phyloP scores from a whole-genome alignment of 2,113 vertebrate species.

The Serilophus lunatus region DNA sequence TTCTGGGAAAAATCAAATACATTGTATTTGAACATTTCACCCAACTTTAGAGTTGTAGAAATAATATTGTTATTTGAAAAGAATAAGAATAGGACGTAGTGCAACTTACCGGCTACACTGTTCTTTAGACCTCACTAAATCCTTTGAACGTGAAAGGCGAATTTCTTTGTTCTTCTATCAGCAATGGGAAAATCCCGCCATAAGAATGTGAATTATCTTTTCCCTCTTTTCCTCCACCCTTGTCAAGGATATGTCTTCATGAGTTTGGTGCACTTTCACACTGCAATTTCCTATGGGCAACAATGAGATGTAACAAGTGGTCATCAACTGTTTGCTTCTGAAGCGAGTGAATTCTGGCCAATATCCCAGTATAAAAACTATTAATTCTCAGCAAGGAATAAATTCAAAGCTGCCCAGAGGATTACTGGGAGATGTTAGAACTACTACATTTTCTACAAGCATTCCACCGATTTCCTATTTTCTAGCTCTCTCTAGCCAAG shows the following conservation, averaged over 20 bases:
- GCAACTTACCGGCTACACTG: background rate
- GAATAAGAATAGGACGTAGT: background rate
- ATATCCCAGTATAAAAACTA: background rate
- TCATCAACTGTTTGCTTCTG: background rate
- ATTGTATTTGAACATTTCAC: background rate
- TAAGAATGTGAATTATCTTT: background rate
- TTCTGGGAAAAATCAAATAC: background rate
- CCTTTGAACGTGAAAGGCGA: background rate
- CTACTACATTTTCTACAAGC: background rate
- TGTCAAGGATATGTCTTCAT: background rate
- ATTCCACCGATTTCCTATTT: background rate
- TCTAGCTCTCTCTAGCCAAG: background rate
- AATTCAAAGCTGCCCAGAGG: background rate
- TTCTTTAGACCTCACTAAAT: background rate
- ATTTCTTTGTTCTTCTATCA: background rate
- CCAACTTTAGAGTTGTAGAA: background rate
- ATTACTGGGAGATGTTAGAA: background rate
- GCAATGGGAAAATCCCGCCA: background rate
- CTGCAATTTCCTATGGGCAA: background rate
- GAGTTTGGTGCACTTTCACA: background rate
- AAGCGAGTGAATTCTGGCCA: background rate
- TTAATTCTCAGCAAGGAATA: background rate
- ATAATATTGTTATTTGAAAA: background rate
- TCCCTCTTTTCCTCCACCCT: background rate
- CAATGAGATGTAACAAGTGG: fast-evolving